Evolutionary conservation across 2,888 invertebrate genomes (phyloP).

Genomic region (Xestia c-nigrum): DNA sequence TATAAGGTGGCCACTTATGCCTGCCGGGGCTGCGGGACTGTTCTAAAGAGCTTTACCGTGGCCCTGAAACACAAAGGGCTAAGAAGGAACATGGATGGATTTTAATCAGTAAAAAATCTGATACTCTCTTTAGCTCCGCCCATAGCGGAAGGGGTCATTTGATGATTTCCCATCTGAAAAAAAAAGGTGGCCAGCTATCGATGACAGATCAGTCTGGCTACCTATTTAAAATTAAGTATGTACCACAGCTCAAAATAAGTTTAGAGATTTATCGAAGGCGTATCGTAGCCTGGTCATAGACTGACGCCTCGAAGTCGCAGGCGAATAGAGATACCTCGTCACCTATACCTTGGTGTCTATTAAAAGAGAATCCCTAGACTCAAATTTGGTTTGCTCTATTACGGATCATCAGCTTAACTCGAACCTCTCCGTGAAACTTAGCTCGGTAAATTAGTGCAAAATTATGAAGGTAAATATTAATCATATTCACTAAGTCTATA

Average conservation of each 20-base stretch:
- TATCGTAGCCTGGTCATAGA: neutral
- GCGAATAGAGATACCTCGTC: neutral
- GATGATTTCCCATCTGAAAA: too few relatives aligned
- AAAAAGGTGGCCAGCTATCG: too few relatives aligned
- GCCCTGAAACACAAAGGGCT: too few relatives aligned
- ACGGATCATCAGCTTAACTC: neutral
- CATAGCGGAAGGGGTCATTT: too few relatives aligned
- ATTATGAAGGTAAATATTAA: slow-evolving; percentile 17
- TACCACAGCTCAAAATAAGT: neutral
- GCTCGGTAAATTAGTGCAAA: neutral
- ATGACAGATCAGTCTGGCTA: too few relatives aligned
- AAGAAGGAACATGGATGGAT: too few relatives aligned
- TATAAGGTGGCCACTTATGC: too few relatives aligned
- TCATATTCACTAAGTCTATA: slow-evolving; percentile 4
- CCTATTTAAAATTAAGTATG: neutral
- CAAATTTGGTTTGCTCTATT: neutral
- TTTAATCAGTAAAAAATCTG: too few relatives aligned
- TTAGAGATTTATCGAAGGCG: neutral
- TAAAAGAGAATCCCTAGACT: neutral
- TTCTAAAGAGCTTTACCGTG: too few relatives aligned
- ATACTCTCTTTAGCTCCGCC: too few relatives aligned
- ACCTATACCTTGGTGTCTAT: neutral
- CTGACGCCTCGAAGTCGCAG: neutral
- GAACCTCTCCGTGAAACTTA: neutral
- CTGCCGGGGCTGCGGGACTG: too few relatives aligned